phyloP scores from a whole-genome alignment of 2,797 vertebrate species.

The Pangasius larnaudii region DNA sequence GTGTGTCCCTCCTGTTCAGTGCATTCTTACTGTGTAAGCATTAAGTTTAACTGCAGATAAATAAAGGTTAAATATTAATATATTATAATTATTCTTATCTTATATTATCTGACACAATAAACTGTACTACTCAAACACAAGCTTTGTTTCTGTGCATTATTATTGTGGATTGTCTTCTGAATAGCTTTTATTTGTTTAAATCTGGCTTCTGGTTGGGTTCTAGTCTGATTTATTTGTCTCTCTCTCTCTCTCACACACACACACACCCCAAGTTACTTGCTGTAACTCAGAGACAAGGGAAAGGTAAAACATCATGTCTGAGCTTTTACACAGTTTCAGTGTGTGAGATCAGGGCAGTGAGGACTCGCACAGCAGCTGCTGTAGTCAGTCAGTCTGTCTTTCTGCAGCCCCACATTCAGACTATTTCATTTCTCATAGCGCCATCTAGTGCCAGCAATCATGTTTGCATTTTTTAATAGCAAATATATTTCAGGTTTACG shows the following conservation, averaged over 20 bases:
- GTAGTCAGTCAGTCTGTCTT: too few relatives aligned
- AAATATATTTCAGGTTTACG: neutral
- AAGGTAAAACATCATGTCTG: neutral
- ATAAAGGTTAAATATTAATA: neutral
- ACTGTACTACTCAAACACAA: neutral
- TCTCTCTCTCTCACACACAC: neutral
- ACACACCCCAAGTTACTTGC: neutral
- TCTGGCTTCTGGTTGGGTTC: neutral
- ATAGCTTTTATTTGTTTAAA: neutral
- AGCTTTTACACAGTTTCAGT: neutral
- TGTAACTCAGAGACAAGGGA: neutral
- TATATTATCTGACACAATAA: slow-evolving; percentile 22
- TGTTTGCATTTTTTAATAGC: neutral
- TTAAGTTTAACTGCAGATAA: slow-evolving; percentile 18
- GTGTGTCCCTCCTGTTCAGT: slow-evolving; percentile 6
- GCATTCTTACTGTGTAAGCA: slow-evolving; percentile 10
- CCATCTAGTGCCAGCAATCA: neutral
- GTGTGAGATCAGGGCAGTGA: neutral
- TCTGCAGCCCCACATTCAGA: neutral
- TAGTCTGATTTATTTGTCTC: neutral
- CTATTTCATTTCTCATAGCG: neutral
- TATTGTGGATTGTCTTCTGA: neutral
- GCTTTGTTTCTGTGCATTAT: neutral
- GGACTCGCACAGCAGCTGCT: neutral
- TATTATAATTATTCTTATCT: too few relatives aligned